Evolutionary conservation across 2,888 invertebrate genomes (phyloP).

Genomic region (Tachystola acroxantha): DNA sequence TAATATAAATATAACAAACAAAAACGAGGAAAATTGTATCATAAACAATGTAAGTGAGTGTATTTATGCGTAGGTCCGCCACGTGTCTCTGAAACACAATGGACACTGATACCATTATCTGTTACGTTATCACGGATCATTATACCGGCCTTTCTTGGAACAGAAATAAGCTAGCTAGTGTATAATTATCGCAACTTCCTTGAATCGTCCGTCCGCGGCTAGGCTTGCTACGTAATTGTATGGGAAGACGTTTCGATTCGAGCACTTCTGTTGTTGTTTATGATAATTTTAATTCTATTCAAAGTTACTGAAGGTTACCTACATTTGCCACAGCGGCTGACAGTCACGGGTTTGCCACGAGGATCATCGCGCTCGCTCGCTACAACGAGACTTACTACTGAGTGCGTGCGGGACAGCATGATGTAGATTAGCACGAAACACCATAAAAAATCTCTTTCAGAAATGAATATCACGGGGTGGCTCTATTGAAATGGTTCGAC

Average conservation of each 20-base stretch:
- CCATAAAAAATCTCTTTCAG: too few relatives aligned
- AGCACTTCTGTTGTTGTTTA: background rate
- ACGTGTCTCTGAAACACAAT: slow-evolving; percentile 18
- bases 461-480: too few relatives aligned
- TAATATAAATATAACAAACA: background rate
- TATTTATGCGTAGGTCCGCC: background rate
- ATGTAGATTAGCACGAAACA: too few relatives aligned
- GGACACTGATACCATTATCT: slow-evolving; percentile 51
- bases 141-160: slow-evolving; percentile 56
- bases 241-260: slow-evolving; percentile 6
- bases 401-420: too few relatives aligned
- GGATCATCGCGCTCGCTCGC: too few relatives aligned
- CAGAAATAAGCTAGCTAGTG: slow-evolving; percentile 36
- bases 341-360: too few relatives aligned
- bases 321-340: too few relatives aligned
- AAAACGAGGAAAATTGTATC: background rate
- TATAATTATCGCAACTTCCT: slow-evolving; percentile 62
- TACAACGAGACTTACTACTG: too few relatives aligned
- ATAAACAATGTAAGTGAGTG: background rate
- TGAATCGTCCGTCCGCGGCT: slow-evolving; percentile 43
- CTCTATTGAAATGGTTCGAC: too few relatives aligned
- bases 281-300: background rate
- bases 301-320: background rate
- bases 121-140: slow-evolving; percentile 51
- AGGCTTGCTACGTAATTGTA: slow-evolving; percentile 45